phyloP scores from a whole-genome alignment of 2,797 vertebrate species.

The Crotalus adamanteus region DNA sequence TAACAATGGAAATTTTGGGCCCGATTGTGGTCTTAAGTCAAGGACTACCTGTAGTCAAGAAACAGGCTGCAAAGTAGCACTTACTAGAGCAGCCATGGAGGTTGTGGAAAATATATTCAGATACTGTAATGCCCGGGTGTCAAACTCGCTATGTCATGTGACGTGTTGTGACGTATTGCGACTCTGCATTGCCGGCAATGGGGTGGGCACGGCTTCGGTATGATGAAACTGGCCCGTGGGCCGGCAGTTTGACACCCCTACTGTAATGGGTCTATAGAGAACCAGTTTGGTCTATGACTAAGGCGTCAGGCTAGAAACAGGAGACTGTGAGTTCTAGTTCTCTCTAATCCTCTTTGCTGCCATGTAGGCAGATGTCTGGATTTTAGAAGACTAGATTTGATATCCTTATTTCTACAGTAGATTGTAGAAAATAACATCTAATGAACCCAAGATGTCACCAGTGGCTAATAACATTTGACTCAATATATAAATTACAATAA shows the following conservation, averaged over 20 bases:
- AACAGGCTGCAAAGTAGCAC: neutral
- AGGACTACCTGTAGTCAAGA: neutral
- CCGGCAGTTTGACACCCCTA: no score
- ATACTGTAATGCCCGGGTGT: neutral
- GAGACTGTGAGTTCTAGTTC: neutral
- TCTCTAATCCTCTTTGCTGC: neutral
- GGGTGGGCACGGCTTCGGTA: no score
- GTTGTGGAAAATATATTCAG: neutral
- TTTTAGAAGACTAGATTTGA: neutral
- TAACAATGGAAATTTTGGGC: neutral
- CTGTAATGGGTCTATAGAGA: no score
- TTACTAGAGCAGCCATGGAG: neutral
- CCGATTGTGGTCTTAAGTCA: neutral
- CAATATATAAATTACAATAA: neutral
- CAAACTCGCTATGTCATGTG: no score
- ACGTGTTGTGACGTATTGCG: no score
- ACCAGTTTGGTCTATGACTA: neutral
- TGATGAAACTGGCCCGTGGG: no score
- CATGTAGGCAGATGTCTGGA: neutral
- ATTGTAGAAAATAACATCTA: neutral
- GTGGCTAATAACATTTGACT: neutral
- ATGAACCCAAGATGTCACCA: neutral
- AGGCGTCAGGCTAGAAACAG: neutral
- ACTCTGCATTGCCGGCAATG: no score
- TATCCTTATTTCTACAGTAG: neutral